Percentiles rank a stretch among this genome's conserved stretches.
These are phyloP conservation scores for Tauraco erythrolophus DNA, from an alignment of 2,113 vertebrate species.

Conservation along the genomic window DNA sequence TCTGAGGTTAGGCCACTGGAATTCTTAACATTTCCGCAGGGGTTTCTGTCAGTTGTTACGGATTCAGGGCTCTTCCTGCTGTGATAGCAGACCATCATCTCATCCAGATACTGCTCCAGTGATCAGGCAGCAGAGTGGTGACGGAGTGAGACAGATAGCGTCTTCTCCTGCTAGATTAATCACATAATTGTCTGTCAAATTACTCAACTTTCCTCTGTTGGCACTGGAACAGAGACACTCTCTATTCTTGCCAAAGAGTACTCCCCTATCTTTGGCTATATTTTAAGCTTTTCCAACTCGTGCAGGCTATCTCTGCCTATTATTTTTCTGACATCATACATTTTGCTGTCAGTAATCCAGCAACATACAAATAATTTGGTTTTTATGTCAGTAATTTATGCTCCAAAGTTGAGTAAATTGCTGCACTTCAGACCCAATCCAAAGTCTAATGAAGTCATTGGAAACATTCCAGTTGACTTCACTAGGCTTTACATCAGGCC, in stretches of 20 bases:
- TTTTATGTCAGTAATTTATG: constrained; percentile 67
- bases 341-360: constrained; percentile 64
- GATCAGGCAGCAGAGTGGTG: background rate
- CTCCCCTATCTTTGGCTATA: constrained; percentile 26
- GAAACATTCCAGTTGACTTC: constrained; percentile 64
- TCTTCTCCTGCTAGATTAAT: constrained; percentile 12
- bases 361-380: constrained; percentile 64
- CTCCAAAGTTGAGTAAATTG: constrained; percentile 54
- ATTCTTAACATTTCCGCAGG: background rate
- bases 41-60: background rate
- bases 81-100: background rate
- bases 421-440: constrained; percentile 54
- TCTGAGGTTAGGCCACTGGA: background rate
- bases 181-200: constrained; percentile 12
- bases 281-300: constrained; percentile 50
- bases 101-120: background rate
- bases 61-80: background rate
- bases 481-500: constrained; percentile 54
- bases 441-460: constrained; percentile 54
- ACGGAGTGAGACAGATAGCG: background rate
- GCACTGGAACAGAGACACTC: background rate
- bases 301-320: constrained; percentile 51
- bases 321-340: constrained; percentile 70
- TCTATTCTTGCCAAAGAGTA: background rate
- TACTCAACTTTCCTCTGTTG: background rate